Evolutionary conservation across 2,888 invertebrate species (phyloP).

Genomic region (Falcaria lacertinaria): DNA sequence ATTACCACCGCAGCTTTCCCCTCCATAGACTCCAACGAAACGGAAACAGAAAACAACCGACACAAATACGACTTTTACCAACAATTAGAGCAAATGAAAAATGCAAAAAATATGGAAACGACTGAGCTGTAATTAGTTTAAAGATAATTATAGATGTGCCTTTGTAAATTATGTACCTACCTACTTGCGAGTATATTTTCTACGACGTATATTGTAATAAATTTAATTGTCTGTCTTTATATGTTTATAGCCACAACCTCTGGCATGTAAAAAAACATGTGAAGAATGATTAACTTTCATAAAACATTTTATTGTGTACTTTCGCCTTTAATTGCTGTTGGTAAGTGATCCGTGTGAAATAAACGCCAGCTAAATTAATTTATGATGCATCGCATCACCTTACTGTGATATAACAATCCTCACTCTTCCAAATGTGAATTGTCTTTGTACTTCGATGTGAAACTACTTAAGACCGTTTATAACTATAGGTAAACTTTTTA

Average conservation of each 20-base stretch:
- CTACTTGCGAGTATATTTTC: conserved; percentile 31
- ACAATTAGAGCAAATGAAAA: conserved; percentile 84
- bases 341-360: too few relatives aligned
- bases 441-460: too few relatives aligned
- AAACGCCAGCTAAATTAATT: too few relatives aligned
- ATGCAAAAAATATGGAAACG: conserved; percentile 88
- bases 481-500: too few relatives aligned
- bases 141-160: conserved; percentile 29
- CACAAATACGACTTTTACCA: conserved; percentile 85
- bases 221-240: conserved; percentile 11
- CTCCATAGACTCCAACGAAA: conserved; percentile 64
- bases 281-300: too few relatives aligned
- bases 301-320: too few relatives aligned
- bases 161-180: conserved; percentile 43
- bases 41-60: conserved; percentile 73
- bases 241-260: neutral
- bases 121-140: conserved; percentile 82
- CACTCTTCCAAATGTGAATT: too few relatives aligned
- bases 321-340: too few relatives aligned
- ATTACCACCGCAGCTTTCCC: conserved; percentile 71
- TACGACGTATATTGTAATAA: conserved; percentile 19
- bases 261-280: too few relatives aligned
- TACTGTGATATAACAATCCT: too few relatives aligned
- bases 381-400: too few relatives aligned
- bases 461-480: too few relatives aligned